A percentile compares a stretch with the other conserved stretches of the same genome.
These are phyloP conservation scores for Parambassis ranga DNA, from an alignment of 2,797 vertebrate genomes.

Conservation along the genomic window DNA sequence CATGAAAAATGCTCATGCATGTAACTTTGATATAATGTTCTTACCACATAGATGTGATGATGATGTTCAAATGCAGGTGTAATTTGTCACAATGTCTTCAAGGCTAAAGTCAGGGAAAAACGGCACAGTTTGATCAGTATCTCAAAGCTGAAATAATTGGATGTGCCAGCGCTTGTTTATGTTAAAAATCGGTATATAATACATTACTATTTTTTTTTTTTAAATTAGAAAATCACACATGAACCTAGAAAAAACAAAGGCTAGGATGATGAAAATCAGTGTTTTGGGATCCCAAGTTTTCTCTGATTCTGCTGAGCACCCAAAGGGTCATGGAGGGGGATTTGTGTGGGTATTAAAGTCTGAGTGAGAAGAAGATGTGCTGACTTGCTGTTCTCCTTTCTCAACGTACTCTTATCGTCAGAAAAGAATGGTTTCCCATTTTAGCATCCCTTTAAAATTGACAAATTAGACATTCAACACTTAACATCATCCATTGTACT, in stretches of 20 bases:
- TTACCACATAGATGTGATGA: background rate
- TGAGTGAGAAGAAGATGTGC: too few species aligned
- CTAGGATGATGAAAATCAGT: background rate
- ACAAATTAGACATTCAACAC: too few species aligned
- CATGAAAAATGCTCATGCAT: background rate
- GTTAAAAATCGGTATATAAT: background rate
- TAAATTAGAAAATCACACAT: too few species aligned
- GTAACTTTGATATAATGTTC: constrained; percentile 16
- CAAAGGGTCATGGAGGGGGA: background rate
- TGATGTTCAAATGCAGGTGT: constrained; percentile 7
- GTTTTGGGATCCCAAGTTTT: background rate
- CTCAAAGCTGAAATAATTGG: background rate
- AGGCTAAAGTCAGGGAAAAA: too few species aligned
- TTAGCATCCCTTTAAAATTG: too few species aligned
- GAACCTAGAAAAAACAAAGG: background rate
- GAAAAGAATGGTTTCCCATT: too few species aligned
- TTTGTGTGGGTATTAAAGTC: too few species aligned
- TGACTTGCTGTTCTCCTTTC: too few species aligned
- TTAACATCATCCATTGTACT: too few species aligned
- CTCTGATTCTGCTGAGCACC: background rate
- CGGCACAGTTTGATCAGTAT: background rate
- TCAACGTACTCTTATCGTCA: too few species aligned
- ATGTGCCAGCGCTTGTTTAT: background rate
- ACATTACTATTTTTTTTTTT: background rate
- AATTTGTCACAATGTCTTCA: background rate